Base-by-base conservation (phyloP, 2,113 vertebrate genomes). In the Pterocles gutturalis region DNA sequence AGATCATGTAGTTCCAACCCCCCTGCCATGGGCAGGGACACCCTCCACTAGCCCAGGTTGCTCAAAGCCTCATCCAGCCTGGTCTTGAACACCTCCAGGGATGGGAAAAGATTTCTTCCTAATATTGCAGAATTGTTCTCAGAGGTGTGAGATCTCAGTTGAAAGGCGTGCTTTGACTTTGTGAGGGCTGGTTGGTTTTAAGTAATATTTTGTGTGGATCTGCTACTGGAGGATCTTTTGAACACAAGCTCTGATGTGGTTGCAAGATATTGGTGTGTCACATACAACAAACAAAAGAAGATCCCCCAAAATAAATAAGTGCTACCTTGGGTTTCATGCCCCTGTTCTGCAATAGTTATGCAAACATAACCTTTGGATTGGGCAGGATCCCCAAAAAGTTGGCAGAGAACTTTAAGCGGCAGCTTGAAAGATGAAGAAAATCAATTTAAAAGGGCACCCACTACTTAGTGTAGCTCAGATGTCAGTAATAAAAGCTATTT, bases 331-430 rank as follows among this genome's bases (percentile, higher is more conserved):
- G 15, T 82, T 93, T 78, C 29, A 8, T 91, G 43, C 9, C 49
- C 28, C 55, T 93, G 54, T 81, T 96, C 78, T 86, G 94, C 65
- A 93, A 80, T 17, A 83, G 45, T 61, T 94, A 18, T 53, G 66
- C 57, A 97, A 97, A 96, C 24, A 10, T 62, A 78, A 95, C 95
- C 96, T 97, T 97, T 97, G 90, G 55, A 93, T 87, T 55, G 72
- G 77, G 84, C 48, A 78, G 48, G 22, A 85, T 82, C 83, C 60
- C 60, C 24, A 15, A 7, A 62, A 89, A 83, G 45, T 18, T 70
- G 93, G 87, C 95, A 77, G 70, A 36, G 83, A 73, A 38, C 29
- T 79, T 53, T 5, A 17, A 26, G 81, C 10, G 36, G 73, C 28
- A 60, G 71, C 55, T 85, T 92, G 55, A 89, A 91, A 92, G 75